Conservation (phyloP, 2,888 invertebrate species). For the Mesorhabditis sp. region DNA sequence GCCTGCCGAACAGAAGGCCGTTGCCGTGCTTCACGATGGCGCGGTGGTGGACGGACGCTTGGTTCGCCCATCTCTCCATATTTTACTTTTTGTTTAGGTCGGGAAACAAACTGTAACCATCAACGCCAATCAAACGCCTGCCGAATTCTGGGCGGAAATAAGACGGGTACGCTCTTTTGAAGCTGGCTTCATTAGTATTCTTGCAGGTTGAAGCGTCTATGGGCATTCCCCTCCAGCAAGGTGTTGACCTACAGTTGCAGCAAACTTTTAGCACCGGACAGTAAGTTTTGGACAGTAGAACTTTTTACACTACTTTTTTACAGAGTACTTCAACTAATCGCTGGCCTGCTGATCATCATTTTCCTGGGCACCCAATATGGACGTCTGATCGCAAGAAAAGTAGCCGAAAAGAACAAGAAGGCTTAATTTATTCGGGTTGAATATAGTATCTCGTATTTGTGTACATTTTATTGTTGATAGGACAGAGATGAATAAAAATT, state of each 20-base stretch:
- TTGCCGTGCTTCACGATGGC: constrained; percentile 35
- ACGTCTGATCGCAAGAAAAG: constrained; percentile 30
- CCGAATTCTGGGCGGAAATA: constrained; percentile 41
- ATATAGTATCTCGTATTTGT: neutral
- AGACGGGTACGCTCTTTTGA: constrained; percentile 17
- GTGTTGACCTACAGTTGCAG: constrained; percentile 31
- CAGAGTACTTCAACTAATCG: constrained; percentile 35
- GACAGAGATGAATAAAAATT: constrained; percentile 11
- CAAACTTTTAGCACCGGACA: constrained; percentile 28
- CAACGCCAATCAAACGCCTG: constrained; percentile 27
- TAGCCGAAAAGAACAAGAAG: constrained; percentile 26
- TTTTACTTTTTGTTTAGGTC: constrained; percentile 5
- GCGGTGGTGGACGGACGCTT: constrained; percentile 30
- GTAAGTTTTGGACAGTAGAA: constrained; percentile 2
- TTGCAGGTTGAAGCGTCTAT: constrained; percentile 25
- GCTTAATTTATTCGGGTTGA: constrained; percentile 8
- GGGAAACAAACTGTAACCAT: constrained; percentile 22
- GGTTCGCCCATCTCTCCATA: constrained; percentile 8
- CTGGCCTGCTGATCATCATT: constrained; percentile 36
- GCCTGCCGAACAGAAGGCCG: constrained; percentile 27
- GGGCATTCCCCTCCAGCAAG: constrained; percentile 34
- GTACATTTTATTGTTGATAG: constrained; percentile 9
- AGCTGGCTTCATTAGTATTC: neutral
- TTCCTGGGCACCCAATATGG: constrained; percentile 42
- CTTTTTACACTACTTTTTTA: constrained; percentile 9